Base-by-base conservation (phyloP, 1,140 invertebrate genomes). In the Berghia stephanieae region DNA sequence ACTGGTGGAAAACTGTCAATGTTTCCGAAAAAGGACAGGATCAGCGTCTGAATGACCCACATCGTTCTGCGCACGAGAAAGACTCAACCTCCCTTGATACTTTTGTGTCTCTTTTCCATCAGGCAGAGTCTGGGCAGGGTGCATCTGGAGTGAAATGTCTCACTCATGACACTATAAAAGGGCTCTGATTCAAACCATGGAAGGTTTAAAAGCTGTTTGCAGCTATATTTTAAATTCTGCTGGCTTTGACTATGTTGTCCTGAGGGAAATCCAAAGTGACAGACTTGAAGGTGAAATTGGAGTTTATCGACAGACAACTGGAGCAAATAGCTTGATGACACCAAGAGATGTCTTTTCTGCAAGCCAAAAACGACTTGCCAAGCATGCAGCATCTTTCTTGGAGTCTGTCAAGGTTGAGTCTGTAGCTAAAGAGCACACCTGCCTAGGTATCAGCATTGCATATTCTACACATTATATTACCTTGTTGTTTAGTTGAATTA, bases 81-180 rank as follows among this genome's bases (percentile, higher is more conserved):
- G 10, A 8, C 10, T 63, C 57, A 16, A 8, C 10, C 27, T 16
- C 10, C 10, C 57, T 63, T 63, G 57, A 63, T 8, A 10, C 27
- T 63, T 63, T 16, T 63, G 57, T 63, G 27, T 8, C 18, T 16
- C 10, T 63, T 10, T 63, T 63, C 27, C 8, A 63, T 10, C 18
- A 63, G 8, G 27, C 10, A 24, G 57, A 63, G 8, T 63, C 57
- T 24, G 57, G 57, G 34, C 57, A 63, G 27, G 57, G 57, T 10
- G 10, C 57, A 63, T 16, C 8, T 10, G 8, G 57, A 16, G 57
- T 63, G 27, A 8, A 63, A 31, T 63, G 10, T 63, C 34, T 63
- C 10, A 63, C 57, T 24, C 57, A 63, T 63, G 57, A 63, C 57
- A 63, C 57, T 24, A 63, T n/a, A n/a, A 31, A 31, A 63, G 57